phyloP scores from a whole-genome alignment of 2,113 vertebrate species.

The Perca flavescens region DNA sequence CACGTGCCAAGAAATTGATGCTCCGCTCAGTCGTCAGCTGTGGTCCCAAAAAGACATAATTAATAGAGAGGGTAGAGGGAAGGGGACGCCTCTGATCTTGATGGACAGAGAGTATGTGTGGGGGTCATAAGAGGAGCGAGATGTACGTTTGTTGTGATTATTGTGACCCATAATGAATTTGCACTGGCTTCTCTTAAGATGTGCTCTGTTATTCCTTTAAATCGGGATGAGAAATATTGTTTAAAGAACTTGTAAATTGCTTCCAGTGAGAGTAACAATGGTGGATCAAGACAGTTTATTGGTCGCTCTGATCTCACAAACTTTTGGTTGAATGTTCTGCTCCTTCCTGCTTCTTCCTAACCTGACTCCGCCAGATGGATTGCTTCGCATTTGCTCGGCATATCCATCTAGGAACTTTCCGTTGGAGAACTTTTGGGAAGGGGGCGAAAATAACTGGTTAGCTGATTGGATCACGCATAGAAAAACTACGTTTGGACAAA shows the following conservation, averaged over 20 bases:
- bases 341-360: background rate
- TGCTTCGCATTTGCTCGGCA: no score
- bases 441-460: no score
- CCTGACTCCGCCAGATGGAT: no score
- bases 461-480: no score
- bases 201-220: no score
- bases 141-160: background rate
- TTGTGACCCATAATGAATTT: background rate
- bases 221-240: background rate
- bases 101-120: background rate
- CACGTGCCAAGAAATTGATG: constrained; percentile 5
- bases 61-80: constrained; percentile 5
- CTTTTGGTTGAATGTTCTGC: background rate
- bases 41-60: constrained; percentile 18
- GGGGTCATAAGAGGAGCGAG: background rate
- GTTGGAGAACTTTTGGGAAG: no score
- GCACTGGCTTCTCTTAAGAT: background rate
- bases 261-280: background rate
- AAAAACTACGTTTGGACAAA: no score
- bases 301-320: background rate
- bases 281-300: background rate
- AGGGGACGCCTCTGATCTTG: constrained; percentile 1
- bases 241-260: background rate
- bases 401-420: no score
- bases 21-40: constrained; percentile 1